These are phyloP conservation scores for Spilogale gracilis DNA, from an alignment of 2,113 vertebrate species.

Conservation along the genomic window DNA sequence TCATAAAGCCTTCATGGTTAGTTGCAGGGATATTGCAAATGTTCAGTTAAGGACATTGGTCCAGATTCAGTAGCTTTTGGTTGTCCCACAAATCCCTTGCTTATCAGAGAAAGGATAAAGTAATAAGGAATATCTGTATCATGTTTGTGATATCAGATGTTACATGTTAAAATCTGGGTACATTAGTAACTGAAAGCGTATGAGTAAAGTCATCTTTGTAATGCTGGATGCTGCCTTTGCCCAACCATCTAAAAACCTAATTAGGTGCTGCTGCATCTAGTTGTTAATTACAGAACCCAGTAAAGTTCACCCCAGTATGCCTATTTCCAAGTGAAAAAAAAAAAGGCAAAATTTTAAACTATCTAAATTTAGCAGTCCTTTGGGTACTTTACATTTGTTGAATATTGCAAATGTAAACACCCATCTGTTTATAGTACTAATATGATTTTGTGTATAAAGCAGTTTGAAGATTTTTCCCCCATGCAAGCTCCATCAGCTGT, in stretches of 20 bases:
- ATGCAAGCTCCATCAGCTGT: conserved; percentile 62
- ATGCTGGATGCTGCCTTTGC: background rate
- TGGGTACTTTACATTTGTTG: conserved; percentile 74
- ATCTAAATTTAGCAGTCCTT: conserved; percentile 76
- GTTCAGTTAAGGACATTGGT: background rate
- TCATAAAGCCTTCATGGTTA: background rate
- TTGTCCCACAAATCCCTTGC: background rate
- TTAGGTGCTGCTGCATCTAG: background rate
- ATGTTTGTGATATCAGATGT: background rate
- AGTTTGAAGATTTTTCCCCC: conserved; percentile 59
- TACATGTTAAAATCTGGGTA: background rate
- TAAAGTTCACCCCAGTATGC: conserved; percentile 1
- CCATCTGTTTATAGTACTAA: conserved; percentile 80
- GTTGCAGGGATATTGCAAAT: background rate
- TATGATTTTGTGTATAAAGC: conserved; percentile 69
- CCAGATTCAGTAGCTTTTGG: background rate
- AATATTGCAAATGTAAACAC: conserved; percentile 78
- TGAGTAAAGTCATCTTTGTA: background rate
- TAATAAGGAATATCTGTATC: background rate
- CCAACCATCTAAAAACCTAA: background rate
- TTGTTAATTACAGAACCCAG: conserved; percentile 42
- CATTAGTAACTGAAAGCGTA: background rate
- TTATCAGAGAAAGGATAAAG: background rate
- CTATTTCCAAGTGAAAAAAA: conserved; percentile 63
- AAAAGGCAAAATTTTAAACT: conserved; percentile 65